Base-by-base conservation (phyloP, 1,140 invertebrate genomes). In the Gonioctena quinquepunctata region DNA sequence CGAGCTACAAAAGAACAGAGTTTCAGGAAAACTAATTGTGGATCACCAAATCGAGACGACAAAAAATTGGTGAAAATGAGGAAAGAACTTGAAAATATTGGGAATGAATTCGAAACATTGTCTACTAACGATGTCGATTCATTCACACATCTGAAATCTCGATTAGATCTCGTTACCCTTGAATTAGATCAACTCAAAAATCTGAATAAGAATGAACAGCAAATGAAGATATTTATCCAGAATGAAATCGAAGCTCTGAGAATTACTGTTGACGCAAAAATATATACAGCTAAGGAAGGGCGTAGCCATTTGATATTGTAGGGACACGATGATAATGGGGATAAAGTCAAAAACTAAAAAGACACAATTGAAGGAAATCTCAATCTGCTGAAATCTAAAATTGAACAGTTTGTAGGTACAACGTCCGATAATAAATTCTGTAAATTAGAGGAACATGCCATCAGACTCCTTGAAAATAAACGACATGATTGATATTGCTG, bases 191-290 rank as follows among this genome's bases (percentile, higher is more conserved):
- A 69, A 28, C 67, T 74, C 5, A 70, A 33, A 52, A 67, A 23
- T 2, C 42, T 67, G 26, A 62, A 28, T 52, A 52, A 70, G 19
- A 61, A 68, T 21, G 62, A 68, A 16, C 63, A 68, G 25, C 50
- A 74, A 62, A 64, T 74, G 26, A 68, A 74, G 21, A 11, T 49
- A n/a, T 56, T 72, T n/a, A 49, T 74, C 2, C 71, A 74, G 23
- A 56, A 71, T 1, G 50, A 74, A 69, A 71, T 76, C 7, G 13
- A 27, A 7, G 48, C n/a, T 2, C 26, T 60, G 3, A 69, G 49
- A 18, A 48, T 7, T 1, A 62, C 60, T 16, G 50, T 68, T 23
- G 67, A 57, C 48, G 49, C 50, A 57, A n/a, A 69, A 69, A 21
- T 69, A 59, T 56, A 25, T 48, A 25, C 63, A 56, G 52, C 49